phyloP scores from a whole-genome alignment of 2,888 invertebrate species.

The Nemotelus nigrinus region DNA sequence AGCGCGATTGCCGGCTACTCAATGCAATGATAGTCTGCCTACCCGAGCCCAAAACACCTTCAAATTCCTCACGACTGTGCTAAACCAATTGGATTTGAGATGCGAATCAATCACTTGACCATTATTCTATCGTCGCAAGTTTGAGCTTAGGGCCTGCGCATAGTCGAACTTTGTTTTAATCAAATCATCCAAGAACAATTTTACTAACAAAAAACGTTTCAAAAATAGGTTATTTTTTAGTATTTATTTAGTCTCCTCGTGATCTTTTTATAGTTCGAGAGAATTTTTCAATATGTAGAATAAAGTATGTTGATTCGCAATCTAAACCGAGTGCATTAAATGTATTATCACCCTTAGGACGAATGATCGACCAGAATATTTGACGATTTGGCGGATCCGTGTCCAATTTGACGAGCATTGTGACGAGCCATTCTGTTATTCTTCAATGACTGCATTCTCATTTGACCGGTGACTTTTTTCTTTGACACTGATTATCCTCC shows the following conservation, averaged over 20 bases:
- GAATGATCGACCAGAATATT: conserved; percentile 17
- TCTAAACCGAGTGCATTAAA: too few relatives aligned
- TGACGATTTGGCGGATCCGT: conserved; percentile 23
- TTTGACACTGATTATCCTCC: conserved; percentile 43
- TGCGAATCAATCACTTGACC: conserved; percentile 64
- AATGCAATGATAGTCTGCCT: conserved; percentile 15
- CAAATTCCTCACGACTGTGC: conserved; percentile 58
- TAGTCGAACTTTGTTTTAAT: too few relatives aligned
- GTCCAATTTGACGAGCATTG: conserved; percentile 9
- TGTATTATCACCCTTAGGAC: too few relatives aligned
- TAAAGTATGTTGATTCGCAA: too few relatives aligned
- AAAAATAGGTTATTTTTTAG: too few relatives aligned
- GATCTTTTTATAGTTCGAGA: too few relatives aligned
- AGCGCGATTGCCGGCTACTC: conserved; percentile 30
- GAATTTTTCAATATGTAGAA: too few relatives aligned
- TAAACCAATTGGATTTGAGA: conserved; percentile 65
- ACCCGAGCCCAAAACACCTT: conserved; percentile 22
- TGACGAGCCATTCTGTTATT: conserved; percentile 1
- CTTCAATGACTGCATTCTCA: conserved; percentile 29
- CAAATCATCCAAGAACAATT: too few relatives aligned
- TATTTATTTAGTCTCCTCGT: too few relatives aligned
- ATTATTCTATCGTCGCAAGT: conserved; percentile 7
- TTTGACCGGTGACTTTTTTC: conserved; percentile 31
- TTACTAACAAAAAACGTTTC: too few relatives aligned
- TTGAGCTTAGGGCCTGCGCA: neutral